Evolutionary conservation across 2,113 vertebrate genomes (phyloP).

Genomic region (Myotis brandtii): DNA sequence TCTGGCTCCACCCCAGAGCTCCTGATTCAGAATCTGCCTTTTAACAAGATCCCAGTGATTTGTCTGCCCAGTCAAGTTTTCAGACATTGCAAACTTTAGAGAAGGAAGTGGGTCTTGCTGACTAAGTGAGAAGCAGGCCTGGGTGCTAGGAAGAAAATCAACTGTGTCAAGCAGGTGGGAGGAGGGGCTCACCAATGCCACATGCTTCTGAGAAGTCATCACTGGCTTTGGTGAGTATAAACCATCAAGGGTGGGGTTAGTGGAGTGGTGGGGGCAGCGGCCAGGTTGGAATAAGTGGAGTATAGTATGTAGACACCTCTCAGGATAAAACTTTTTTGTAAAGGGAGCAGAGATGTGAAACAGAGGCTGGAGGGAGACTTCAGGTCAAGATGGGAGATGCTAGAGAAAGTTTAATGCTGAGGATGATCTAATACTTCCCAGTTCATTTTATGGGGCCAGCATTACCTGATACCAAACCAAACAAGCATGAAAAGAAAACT

Average conservation of each 20-base stretch:
- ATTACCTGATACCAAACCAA: background rate
- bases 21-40: background rate
- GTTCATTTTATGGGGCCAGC: background rate
- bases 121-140: background rate
- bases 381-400: background rate
- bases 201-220: background rate
- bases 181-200: background rate
- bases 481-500: background rate
- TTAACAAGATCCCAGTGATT: background rate
- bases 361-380: background rate
- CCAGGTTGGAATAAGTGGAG: background rate
- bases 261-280: background rate
- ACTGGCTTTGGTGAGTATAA: background rate
- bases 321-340: background rate
- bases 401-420: background rate
- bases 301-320: background rate
- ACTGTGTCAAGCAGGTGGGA: background rate
- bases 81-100: background rate
- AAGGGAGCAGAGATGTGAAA: background rate
- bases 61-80: constrained; percentile 2
- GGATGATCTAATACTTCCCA: background rate
- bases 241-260: background rate
- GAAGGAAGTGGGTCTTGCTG: background rate
- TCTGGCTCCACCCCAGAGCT: background rate
- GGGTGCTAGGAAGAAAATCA: background rate